Conservation (phyloP, 2,113 vertebrate genomes). For the Megaceryle torquata region DNA sequence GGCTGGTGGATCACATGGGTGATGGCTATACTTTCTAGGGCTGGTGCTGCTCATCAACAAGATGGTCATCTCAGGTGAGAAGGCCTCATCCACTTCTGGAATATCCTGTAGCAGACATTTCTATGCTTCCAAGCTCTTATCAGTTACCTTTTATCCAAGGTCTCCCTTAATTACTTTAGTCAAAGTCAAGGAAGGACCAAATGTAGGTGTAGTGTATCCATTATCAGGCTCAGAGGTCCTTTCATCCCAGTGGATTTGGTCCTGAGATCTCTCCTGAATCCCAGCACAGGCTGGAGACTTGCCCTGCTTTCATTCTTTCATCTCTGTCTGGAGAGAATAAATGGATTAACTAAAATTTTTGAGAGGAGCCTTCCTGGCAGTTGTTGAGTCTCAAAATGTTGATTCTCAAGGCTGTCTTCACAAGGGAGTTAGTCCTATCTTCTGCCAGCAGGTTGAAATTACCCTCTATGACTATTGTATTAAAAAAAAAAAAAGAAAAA, state of each 20-base stretch:
- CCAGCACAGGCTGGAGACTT: neutral
- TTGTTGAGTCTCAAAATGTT: neutral
- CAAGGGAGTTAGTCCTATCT: slow-evolving; percentile 27
- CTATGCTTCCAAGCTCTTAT: neutral
- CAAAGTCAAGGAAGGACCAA: neutral
- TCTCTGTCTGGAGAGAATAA: neutral
- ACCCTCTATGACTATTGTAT: neutral
- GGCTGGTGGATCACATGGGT: neutral
- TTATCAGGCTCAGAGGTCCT: neutral
- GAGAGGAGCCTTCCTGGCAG: slow-evolving; percentile 17
- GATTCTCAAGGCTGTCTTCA: slow-evolving; percentile 17
- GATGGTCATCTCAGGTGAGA: neutral
- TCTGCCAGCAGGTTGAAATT: slow-evolving; percentile 27
- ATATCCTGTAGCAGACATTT: neutral
- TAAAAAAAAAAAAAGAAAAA: neutral
- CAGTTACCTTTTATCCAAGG: neutral
- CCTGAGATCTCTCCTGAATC: neutral
- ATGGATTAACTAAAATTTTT: neutral
- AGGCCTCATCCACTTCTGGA: neutral
- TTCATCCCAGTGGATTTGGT: neutral
- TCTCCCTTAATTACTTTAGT: neutral
- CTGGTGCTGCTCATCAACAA: neutral
- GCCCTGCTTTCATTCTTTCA: neutral
- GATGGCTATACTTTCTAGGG: neutral
- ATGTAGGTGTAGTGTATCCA: neutral